Evolutionary conservation across 2,113 vertebrate genomes (phyloP).

Genomic region (Dryoscopus gambensis): DNA sequence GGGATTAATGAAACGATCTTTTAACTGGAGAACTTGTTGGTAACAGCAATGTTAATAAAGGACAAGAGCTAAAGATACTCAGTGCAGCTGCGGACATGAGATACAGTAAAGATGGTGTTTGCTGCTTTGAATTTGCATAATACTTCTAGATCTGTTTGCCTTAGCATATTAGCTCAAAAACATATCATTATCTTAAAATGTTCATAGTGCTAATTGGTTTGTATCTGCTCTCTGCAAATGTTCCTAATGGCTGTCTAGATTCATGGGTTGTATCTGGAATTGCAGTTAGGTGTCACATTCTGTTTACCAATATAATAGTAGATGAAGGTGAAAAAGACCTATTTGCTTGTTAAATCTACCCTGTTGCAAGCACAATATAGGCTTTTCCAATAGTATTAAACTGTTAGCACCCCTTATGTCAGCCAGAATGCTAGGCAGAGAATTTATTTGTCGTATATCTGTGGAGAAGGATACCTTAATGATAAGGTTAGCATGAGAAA

Average conservation of each 20-base stretch:
- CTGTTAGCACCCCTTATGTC: not conserved
- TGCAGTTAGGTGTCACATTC: not conserved
- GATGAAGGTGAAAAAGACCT: not conserved
- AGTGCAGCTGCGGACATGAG: not conserved
- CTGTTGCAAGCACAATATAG: not conserved
- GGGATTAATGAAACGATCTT: constrained; percentile 32
- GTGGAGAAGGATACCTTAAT: not conserved
- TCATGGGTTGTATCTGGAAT: not conserved
- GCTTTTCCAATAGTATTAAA: not conserved
- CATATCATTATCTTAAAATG: not conserved
- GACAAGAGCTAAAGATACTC: not conserved
- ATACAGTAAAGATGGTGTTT: not conserved
- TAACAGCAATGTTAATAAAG: not conserved
- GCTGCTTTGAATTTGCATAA: not conserved
- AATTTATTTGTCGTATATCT: not conserved
- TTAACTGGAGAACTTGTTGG: not conserved
- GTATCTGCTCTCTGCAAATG: not conserved
- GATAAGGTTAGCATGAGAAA: constrained; percentile 14
- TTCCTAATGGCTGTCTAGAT: not conserved
- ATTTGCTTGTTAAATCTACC: not conserved
- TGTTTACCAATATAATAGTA: not conserved
- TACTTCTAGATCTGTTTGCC: not conserved
- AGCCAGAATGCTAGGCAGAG: not conserved
- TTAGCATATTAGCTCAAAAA: not conserved
- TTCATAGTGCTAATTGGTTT: not conserved